These are phyloP conservation scores for Leptinotarsa rubiginosa DNA, from an alignment of 2,888 invertebrate species.

Conservation along the genomic window DNA sequence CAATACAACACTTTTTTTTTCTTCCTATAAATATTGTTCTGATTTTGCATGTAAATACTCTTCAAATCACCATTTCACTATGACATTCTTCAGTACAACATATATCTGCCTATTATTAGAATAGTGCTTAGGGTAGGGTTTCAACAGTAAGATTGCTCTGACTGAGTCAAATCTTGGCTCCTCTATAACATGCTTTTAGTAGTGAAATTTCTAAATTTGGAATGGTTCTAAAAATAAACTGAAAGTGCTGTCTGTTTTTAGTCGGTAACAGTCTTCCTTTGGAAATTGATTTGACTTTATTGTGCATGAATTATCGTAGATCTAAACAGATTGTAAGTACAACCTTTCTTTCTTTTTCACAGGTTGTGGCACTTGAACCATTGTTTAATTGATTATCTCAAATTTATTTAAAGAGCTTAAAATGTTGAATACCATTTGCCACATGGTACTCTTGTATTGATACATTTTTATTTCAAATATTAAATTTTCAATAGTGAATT, in stretches of 20 bases:
- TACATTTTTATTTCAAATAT: too few relatives aligned
- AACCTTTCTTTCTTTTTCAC: conserved; percentile 3
- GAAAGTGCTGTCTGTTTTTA: conserved; percentile 48
- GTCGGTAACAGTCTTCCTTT: conserved; percentile 46
- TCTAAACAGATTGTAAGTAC: conserved; percentile 37
- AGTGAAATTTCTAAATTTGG: conserved; percentile 58
- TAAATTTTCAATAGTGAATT: too few relatives aligned
- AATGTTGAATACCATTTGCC: too few relatives aligned
- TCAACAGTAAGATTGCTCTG: conserved; percentile 51
- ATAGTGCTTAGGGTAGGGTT: conserved; percentile 23
- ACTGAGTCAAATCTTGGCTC: conserved; percentile 37
- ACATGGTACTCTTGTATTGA: too few relatives aligned
- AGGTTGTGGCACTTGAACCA: too few relatives aligned
- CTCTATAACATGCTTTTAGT: conserved; percentile 34
- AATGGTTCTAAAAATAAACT: conserved; percentile 57
- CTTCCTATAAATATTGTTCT: not conserved
- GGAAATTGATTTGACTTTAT: conserved; percentile 36
- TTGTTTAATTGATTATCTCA: too few relatives aligned
- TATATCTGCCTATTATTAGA: conserved; percentile 23
- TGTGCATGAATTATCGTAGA: conserved; percentile 32
- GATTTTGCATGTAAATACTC: not conserved
- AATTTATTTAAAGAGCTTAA: too few relatives aligned
- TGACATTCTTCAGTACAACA: not conserved
- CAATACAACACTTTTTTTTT: not conserved
- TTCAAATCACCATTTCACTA: not conserved